These are phyloP conservation scores for Beaufortia kweichowensis DNA, from an alignment of 2,113 vertebrate genomes.

Conservation along the genomic window DNA sequence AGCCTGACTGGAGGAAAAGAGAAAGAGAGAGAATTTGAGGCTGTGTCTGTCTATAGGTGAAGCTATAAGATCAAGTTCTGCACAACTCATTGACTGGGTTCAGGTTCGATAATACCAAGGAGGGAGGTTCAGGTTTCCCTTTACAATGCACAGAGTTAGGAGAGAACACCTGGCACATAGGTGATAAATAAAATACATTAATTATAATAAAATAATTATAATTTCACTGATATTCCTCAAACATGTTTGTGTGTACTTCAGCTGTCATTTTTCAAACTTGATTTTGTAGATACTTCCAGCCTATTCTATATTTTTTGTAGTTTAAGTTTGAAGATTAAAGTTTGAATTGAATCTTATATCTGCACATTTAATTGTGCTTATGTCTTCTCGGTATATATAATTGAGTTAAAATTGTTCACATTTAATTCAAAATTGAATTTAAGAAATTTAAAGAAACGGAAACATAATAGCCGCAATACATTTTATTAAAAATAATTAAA, in stretches of 20 bases:
- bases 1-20: constrained; percentile 59
- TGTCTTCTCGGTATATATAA: no score
- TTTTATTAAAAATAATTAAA: no score
- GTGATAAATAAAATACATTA: no score
- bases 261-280: no score
- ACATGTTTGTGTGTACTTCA: neutral
- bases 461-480: no score
- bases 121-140: constrained; percentile 60
- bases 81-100: neutral
- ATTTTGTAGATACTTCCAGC: no score
- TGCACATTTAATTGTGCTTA: neutral
- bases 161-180: constrained; percentile 50
- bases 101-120: neutral
- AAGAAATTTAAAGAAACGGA: no score
- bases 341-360: no score
- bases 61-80: constrained; percentile 55
- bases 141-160: constrained; percentile 37
- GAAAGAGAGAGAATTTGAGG: constrained; percentile 55
- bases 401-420: no score
- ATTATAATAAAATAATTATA: constrained; percentile 52
- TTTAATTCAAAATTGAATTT: no score
- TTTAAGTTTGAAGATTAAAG: no score
- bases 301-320: no score
- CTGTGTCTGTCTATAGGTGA: constrained; percentile 58
- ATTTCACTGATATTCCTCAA: constrained; percentile 23